A percentile compares a stretch with the other conserved stretches of the same genome.
Evolutionary conservation across 1,140 invertebrate species (phyloP).

Genomic region (Thaumetopoea pityocampa): DNA sequence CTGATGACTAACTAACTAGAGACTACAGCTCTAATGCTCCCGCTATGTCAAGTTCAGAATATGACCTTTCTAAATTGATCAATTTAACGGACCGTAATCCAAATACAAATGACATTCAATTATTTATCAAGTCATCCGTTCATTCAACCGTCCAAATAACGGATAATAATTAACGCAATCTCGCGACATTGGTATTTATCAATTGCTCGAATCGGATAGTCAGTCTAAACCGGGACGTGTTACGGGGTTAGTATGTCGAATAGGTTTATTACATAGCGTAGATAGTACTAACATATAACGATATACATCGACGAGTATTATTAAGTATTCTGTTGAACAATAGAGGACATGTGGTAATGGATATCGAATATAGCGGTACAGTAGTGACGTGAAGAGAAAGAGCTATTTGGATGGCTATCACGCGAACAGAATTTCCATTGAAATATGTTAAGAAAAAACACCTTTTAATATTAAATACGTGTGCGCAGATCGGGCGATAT

Average conservation of each 20-base stretch:
- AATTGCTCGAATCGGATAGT: slow-evolving; percentile 23
- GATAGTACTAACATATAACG: slow-evolving; percentile 1
- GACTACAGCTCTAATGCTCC: too few species aligned
- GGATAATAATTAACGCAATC: slow-evolving; percentile 6
- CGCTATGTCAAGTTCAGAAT: too few species aligned
- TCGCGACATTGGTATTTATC: slow-evolving; percentile 12
- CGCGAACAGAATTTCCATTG: slow-evolving; percentile 56
- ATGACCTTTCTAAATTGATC: too few species aligned
- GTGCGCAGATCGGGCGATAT: slow-evolving; percentile 21
- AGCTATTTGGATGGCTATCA: slow-evolving; percentile 31
- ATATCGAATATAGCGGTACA: slow-evolving; percentile 8
- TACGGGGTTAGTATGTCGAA: slow-evolving; percentile 33
- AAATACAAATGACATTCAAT: too few species aligned
- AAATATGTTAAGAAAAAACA: slow-evolving; percentile 42
- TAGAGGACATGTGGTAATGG: slow-evolving; percentile 17
- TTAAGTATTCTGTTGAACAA: slow-evolving; percentile 2
- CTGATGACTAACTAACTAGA: too few species aligned
- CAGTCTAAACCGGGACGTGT: slow-evolving; percentile 37
- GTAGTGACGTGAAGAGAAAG: slow-evolving; percentile 21
- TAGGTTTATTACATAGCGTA: slow-evolving; percentile 10
- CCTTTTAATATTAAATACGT: slow-evolving; percentile 18
- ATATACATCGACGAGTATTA: slow-evolving; percentile 19
- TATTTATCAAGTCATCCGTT: slow-evolving; percentile 1
- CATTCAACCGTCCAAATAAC: slow-evolving; percentile 8
- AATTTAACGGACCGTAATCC: too few species aligned